Base-by-base conservation (phyloP, 2,797 vertebrate species). In the Pipistrellus pygmaeus region DNA sequence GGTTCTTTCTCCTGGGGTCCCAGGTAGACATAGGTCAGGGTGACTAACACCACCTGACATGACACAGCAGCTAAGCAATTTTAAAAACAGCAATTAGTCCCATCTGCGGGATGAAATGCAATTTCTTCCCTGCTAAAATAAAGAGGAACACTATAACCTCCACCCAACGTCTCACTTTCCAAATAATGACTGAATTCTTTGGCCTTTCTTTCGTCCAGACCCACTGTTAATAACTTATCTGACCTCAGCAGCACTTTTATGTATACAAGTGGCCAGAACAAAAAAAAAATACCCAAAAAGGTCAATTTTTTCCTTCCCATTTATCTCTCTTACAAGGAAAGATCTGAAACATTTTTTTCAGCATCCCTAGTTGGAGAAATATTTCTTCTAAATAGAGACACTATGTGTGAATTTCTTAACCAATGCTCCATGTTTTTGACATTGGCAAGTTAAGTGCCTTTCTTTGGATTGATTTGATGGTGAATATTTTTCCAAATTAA, bases 21-120 rank as follows among this genome's bases (percentile, higher is more conserved):
- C 86, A 91, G 88, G 87, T 91, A 96, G 96, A 88, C 91, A 66
- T 92, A 96, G 98, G 98, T 98, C 98, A 98, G 93, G 89, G 95
- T 98, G 98, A 98, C 98, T 98, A 98, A 98, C 97, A 96, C 97
- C 97, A 98, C 98, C 97, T 98, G 98, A 98, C 97, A 98, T 98
- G 97, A 98, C 98, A 98, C 94, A 97, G 98, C 98, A 98, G 97
- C 98, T 98, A 98, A 98, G 98, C 77, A 98, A 98, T 98, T 98
- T 98, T 97, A 96, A 0, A 96, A 98, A 95, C 96, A 97, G 86
- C 97, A 98, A 98, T 98, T 97, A 97, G 95, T 98, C 97, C 98
- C 98, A 98, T 97, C 98, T 98, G 98, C 98, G 97, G 96, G 96
- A 97, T 96, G 97, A 97, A 97, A 97, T 98, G 96, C 97, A 98